Base-by-base conservation (phyloP, 2,797 vertebrate species). In the Fundulus diaphanus region DNA sequence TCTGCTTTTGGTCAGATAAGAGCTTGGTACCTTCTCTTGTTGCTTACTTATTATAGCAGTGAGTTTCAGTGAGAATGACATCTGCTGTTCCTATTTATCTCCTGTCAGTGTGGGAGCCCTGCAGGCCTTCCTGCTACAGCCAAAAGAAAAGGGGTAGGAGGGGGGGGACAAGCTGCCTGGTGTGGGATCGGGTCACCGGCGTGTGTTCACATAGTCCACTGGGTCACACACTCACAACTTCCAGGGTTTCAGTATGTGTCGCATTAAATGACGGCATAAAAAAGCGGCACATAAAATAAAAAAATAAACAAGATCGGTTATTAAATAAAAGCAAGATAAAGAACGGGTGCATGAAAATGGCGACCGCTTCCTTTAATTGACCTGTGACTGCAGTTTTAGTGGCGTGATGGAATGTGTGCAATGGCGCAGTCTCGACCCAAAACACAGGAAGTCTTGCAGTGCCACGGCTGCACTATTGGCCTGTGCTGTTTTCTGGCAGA, bases 21-120 rank as follows among this genome's bases (percentile, higher is more conserved):
- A 70, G 29, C 68, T 65, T 81, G 66, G 49, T 78, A 37, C 68
- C 73, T 46, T 76, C 31, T 74, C 59, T 81, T 81, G 73, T 85
- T 85, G 31, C 72, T 31, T 78, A 78, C 82, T 86, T 86, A 81
- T 88, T 85, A 76, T 88, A 87, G 89, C 74, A 83, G 73, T 24
- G 73, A 51, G 70, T 73, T 84, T 66, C 59, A 74, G 67, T 57
- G 48, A 61, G 56, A 73, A 77, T 76, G 72, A 80, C 78, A 78
- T 82, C 67, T 80, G 81, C 68, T 77, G 52, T 54, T 81, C 35
- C 35, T 88, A 69, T 91, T 84, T 90, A 89, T 92, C 87, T 72
- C 74, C 24, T 85, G 83, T 71, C 84, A 71, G 9, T 74, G 70
- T 73, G 59, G 56, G 74, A 78, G 74, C 57, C 35, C 51, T 72